Evolutionary conservation across 2,888 invertebrate genomes (phyloP).

Genomic region (Drosophila eohydei): DNA sequence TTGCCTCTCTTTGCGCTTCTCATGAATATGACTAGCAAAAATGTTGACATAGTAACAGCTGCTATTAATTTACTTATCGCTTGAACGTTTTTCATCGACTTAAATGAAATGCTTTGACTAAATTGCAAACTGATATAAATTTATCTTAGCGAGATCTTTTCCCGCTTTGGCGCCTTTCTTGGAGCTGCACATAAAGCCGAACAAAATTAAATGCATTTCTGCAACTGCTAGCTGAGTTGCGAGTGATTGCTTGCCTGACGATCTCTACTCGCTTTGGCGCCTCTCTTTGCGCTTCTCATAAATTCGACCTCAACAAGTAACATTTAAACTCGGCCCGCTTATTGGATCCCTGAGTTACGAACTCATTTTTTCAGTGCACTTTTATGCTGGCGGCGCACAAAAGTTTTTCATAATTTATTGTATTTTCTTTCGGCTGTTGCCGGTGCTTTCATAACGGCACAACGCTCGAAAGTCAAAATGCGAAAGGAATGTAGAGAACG

Average conservation of each 20-base stretch:
- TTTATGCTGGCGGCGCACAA: conserved; percentile 17
- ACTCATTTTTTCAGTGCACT: conserved; percentile 16
- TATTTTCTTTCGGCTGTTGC: conserved; percentile 31
- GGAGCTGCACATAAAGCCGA: conserved; percentile 22
- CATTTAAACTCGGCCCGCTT: conserved; percentile 32
- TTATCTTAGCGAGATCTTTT: too few relatives aligned
- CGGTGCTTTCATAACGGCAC: conserved; percentile 38
- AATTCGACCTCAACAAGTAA: conserved; percentile 44
- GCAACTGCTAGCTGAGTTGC: neutral
- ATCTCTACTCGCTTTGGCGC: neutral
- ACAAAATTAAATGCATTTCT: too few relatives aligned
- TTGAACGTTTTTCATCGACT: neutral
- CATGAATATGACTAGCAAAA: neutral
- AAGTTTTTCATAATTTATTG: conserved; percentile 42
- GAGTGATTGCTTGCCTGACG: conserved; percentile 1
- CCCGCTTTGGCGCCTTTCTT: conserved; percentile 2
- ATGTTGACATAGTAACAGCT: neutral
- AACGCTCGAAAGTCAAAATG: conserved; percentile 45
- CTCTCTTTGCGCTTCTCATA: conserved; percentile 29
- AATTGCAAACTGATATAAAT: too few relatives aligned
- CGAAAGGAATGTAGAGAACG: conserved; percentile 28
- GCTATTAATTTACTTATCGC: neutral
- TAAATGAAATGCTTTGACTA: too few relatives aligned
- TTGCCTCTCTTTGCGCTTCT: conserved; percentile 5
- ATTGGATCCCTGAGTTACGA: conserved; percentile 37